Evolutionary conservation across 2,797 vertebrate species (phyloP).

Genomic region (Epinephelus awoara): DNA sequence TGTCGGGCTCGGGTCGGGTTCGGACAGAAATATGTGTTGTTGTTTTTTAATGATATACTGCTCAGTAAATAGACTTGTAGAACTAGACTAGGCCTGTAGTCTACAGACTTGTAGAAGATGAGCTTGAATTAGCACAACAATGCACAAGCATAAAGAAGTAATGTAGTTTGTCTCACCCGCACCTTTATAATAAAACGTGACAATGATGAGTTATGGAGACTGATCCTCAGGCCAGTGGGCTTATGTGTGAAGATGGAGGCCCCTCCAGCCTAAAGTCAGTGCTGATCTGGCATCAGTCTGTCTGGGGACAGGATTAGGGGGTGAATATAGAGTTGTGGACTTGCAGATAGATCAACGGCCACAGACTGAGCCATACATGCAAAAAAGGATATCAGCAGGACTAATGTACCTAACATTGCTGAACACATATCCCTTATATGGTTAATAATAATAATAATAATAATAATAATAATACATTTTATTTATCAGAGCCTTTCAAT

Average conservation of each 20-base stretch:
- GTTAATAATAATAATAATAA: too few species aligned
- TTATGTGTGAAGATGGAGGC: slow-evolving; percentile 62
- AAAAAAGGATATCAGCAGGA: slow-evolving; percentile 71
- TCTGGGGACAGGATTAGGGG: slow-evolving; percentile 85
- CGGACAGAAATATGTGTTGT: too few species aligned
- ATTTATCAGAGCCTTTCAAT: too few species aligned
- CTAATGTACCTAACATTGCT: slow-evolving; percentile 62
- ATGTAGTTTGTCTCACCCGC: background rate
- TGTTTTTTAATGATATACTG: background rate
- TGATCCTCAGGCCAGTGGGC: slow-evolving; percentile 44
- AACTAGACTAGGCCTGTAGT: too few species aligned
- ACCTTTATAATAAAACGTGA: slow-evolving; percentile 25
- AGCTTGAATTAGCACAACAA: background rate
- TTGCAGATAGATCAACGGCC: slow-evolving; percentile 70
- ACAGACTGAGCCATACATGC: slow-evolving; percentile 66
- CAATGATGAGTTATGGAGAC: slow-evolving; percentile 17
- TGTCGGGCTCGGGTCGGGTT: too few species aligned
- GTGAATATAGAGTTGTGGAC: slow-evolving; percentile 74
- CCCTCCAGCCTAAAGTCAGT: slow-evolving; percentile 63
- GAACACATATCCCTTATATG: slow-evolving; percentile 48
- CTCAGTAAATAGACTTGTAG: background rate
- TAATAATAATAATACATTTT: too few species aligned
- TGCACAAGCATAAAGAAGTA: background rate
- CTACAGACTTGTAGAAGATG: background rate
- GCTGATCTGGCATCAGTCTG: slow-evolving; percentile 83